Percentiles rank a stretch among this genome's conserved stretches.
Evolutionary conservation across 2,888 invertebrate genomes (phyloP).

Genomic region (Hoplodrina ambigua): DNA sequence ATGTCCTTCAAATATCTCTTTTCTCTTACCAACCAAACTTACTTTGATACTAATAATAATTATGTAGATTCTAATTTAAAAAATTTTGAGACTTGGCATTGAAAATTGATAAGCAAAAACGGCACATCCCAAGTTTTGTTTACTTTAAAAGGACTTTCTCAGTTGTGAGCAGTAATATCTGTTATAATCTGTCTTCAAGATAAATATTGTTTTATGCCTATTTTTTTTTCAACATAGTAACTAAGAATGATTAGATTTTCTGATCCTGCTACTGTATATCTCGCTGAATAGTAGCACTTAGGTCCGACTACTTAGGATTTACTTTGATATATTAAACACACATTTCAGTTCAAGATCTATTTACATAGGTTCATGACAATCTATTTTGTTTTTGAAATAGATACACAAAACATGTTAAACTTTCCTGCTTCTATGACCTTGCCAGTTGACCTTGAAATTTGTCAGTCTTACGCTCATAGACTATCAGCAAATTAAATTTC

Average conservation of each 20-base stretch:
- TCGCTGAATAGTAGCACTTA: background rate
- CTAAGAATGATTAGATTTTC: background rate
- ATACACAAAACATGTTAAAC: background rate
- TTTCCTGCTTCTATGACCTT: slow-evolving; percentile 16
- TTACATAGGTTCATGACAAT: background rate
- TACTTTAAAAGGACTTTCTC: background rate
- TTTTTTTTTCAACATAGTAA: background rate
- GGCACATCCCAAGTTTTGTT: background rate
- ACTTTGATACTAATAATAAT: slow-evolving; percentile 12
- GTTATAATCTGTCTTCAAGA: background rate
- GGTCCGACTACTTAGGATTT: too few species aligned
- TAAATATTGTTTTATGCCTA: too few species aligned
- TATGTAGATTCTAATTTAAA: slow-evolving; percentile 18
- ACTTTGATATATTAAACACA: background rate
- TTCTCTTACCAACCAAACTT: slow-evolving; percentile 40
- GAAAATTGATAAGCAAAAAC: background rate
- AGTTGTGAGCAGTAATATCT: background rate
- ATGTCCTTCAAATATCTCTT: slow-evolving; percentile 53
- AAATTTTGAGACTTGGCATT: slow-evolving; percentile 7
- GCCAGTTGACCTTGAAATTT: slow-evolving; percentile 30
- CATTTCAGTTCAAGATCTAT: background rate
- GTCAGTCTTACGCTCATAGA: background rate
- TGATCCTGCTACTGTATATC: background rate
- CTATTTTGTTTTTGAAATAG: slow-evolving; percentile 8
- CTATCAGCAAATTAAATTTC: slow-evolving; percentile 5